phyloP scores from a whole-genome alignment of 2,113 vertebrate species.

The Otus sunia region DNA sequence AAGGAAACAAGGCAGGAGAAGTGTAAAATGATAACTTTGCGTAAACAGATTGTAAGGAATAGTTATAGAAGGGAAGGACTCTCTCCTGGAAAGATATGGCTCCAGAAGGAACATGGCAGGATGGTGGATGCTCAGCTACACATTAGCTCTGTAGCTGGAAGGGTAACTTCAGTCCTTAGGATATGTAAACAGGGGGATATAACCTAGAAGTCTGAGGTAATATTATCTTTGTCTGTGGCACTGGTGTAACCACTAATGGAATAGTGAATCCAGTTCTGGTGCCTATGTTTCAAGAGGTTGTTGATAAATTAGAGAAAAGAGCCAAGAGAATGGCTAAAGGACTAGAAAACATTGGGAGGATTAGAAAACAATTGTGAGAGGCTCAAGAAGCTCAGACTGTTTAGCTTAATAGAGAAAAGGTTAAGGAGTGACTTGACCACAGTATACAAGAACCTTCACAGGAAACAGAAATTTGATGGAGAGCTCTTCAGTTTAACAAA shows the following conservation, averaged over 20 bases:
- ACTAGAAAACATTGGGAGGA: constrained; percentile 53
- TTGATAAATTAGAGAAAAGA: constrained; percentile 59
- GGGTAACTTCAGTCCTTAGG: neutral
- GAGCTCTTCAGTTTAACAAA: constrained; percentile 63
- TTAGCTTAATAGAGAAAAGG: constrained; percentile 64
- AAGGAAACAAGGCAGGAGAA: neutral
- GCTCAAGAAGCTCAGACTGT: constrained; percentile 66
- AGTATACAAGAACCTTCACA: constrained; percentile 51
- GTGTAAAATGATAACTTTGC: neutral
- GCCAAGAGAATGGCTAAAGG: constrained; percentile 48
- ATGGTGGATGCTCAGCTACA: neutral
- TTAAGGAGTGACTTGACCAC: constrained; percentile 60
- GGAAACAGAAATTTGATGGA: constrained; percentile 56
- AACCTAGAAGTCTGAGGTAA: neutral
- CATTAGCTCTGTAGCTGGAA: neutral
- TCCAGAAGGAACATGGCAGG: neutral
- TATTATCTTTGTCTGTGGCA: constrained; percentile 26
- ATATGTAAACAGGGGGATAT: constrained; percentile 1
- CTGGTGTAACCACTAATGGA: constrained; percentile 48
- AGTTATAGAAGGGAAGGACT: neutral
- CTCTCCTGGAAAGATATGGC: neutral
- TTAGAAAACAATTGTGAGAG: constrained; percentile 66
- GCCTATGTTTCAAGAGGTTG: constrained; percentile 60
- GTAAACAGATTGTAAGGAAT: neutral
- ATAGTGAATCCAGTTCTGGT: neutral